Evolutionary conservation across 2,797 vertebrate species (phyloP).

Genomic region (Xenopus petersii): DNA sequence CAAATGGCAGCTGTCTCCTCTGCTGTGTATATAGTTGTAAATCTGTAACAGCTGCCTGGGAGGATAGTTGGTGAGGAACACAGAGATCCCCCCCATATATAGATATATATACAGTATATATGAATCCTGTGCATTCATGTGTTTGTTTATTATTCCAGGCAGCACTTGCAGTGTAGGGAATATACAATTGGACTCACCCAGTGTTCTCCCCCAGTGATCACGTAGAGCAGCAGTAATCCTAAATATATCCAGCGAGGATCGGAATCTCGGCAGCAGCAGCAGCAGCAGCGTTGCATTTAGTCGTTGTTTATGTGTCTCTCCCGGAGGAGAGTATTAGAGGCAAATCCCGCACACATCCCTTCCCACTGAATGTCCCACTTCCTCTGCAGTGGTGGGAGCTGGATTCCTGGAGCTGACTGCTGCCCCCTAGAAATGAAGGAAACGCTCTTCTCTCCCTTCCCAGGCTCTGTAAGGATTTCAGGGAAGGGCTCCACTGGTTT

Average conservation of each 20-base stretch:
- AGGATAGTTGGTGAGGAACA: no score
- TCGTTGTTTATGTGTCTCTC: conserved; percentile 8
- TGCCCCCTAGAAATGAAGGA: conserved; percentile 52
- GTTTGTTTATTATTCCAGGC: no score
- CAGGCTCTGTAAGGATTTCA: conserved; percentile 52
- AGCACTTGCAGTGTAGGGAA: no score
- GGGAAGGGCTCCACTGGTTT: conserved; percentile 17
- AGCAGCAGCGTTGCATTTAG: conserved; percentile 1
- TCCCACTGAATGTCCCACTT: conserved; percentile 52
- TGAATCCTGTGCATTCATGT: no score
- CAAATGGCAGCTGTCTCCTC: no score
- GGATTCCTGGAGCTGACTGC: conserved; percentile 50
- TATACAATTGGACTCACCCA: conserved; percentile 5
- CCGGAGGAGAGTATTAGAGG: conserved; percentile 27
- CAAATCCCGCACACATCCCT: conserved; percentile 37
- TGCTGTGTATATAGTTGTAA: no score
- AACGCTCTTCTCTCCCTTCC: conserved; percentile 47
- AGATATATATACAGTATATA: no score
- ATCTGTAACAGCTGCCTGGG: no score
- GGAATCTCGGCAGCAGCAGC: conserved; percentile 1
- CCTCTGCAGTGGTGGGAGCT: conserved; percentile 55
- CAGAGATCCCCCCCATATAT: no score
- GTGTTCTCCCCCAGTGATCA: conserved; percentile 1
- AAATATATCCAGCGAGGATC: background rate
- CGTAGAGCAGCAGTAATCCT: conserved; percentile 40